Evolutionary conservation across 2,888 invertebrate genomes (phyloP), one percentile per base, ranked within the genome.

Genomic region (Phlogophora meticulosa): DNA sequence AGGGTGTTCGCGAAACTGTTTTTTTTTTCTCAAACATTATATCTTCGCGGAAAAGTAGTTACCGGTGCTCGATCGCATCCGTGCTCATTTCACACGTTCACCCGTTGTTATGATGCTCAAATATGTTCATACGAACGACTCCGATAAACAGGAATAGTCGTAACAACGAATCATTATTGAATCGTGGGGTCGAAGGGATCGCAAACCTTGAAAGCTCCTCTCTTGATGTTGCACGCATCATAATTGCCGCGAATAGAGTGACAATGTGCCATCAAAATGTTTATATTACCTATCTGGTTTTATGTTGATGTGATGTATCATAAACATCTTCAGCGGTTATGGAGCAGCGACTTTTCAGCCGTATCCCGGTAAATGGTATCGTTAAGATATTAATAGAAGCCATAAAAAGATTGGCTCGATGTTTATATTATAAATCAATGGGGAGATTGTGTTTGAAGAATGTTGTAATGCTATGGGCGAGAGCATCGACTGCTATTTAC

Each of bases 21-120:
- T 65, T 73, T 90, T 92, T 89, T 76, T 91, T 92, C 89, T 87
- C 82, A 82, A 84, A 86, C 90, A 91, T 92, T 93, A 93, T 93
- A 93, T 87, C 85, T 86, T 83, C 85, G 84, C 92, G 93, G 94
- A 93, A 94, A 92, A 92, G 93, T 93, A 94, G 94, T 95, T 95
- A 95, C 95, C 94, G 95, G 95, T 90, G 84, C 81, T 84, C 88
- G 90, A 94, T 94, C 92, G 90, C 91, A 90, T 92, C 93, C 93
- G 91, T 67, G 72, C 91, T 91, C 91, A 88, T 92, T 92, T 88
- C 81, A 82, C 82, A 86, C 88, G 86, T 85, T 90, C 79, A 79
- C 73, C 72, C 90, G 85, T 85, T 84, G 81, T 84, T 82, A 78
- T 74, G 75, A 77, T 73, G 68, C 72, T 80, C 79, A 82, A 76